Base-by-base conservation (phyloP, 2,113 vertebrate species). In the Petroica traversi region DNA sequence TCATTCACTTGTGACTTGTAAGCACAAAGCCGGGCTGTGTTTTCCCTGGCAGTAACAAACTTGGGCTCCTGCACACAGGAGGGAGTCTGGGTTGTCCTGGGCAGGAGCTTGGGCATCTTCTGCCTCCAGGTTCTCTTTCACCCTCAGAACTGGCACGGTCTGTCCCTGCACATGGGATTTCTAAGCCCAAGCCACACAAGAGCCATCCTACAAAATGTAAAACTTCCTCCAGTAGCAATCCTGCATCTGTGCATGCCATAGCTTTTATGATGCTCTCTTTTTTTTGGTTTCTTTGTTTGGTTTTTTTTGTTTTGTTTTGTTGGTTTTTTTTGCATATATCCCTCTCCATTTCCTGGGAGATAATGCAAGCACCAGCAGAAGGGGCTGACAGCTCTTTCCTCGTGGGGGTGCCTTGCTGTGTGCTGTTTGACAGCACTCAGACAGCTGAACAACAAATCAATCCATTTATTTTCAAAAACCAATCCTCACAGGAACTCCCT, bases 201-300 rank as follows among this genome's bases (percentile, higher is more conserved):
- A 46, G 34, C 68, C 55, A 80, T 86, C 11, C 36, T 67, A 3
- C 29, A 45, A 22, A 48, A 14, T 51, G 24, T 63, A 69, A 59
- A 84, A 51, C 49, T 26, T 87, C 34, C 31, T 57, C 48, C 25
- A 5, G 28, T 9, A 41, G 33, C 51, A 84, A 40, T 41, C 38
- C 59, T 73, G 33, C 49, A 59, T 49, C 38, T 0, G 0, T 23
- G 29, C 41, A n/a, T 58, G 40, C 20, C 0, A 0, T 12, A 66
- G 46, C 38, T 63, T 71, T 77, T 51, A 34, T 29, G 25, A 38
- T 74, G 40, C 25, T 61, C 0, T 16, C 9, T 41, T 40, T 46
- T 45, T 19, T 19, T 12, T 33, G 16, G 0, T 49, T 24, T 13
- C n/a, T n/a, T n/a, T n/a, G n/a, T n/a, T n/a, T n/a, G n/a, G n/a